Evolutionary conservation across 2,888 invertebrate genomes (phyloP), one percentile per base, ranked within the genome.

Genomic region (Eristalinus sepulchralis): DNA sequence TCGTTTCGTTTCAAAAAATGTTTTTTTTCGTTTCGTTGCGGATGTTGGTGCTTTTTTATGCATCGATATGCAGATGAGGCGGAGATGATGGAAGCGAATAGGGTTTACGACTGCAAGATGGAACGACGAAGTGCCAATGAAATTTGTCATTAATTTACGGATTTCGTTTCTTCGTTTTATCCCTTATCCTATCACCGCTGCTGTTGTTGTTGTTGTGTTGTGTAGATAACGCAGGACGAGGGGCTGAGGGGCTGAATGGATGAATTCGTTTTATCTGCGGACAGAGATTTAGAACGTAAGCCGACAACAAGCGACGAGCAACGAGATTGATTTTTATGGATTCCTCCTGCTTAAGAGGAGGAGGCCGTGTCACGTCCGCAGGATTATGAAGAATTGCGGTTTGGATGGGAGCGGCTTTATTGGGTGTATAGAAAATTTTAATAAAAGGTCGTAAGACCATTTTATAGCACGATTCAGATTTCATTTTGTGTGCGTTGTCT

Each of bases 101-200:
- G 67, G 34, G 60, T 67, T 59, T 76, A 76, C 33, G 24, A 60
- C 57, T 39, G 47, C 47, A 62, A 39, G 70, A 71, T 33, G 57
- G 55, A n/a, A 47, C 39, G 70, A 57, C 63, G 22, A 63, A 70
- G 57, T 64, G 70, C 17, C 70, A 78, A 78, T 78, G 63, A 78
- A 78, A 78, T 64, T 64, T 33, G 63, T 64, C 70, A 71, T 78
- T 78, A 78, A 78, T 64, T 70, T 57, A 57, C 63, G 31, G 63
- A 24, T 70, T 59, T 36, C 34, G 11, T 57, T 39, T 36, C 27
- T 59, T 9, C 2, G 1, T 36, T 6, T 33, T n/a, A n/a, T 22
- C 20, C 47, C 53, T 31, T 63, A 47, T 47, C 47, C 47, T 1
- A 17, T n/a, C 17, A 17, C 8, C n/a, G 6, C 17, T 17, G 47